A percentile compares a stretch with the other conserved stretches of the same genome.
These are phyloP conservation scores for Melanargia galathea DNA, from an alignment of 2,888 invertebrate species.

Conservation along the genomic window DNA sequence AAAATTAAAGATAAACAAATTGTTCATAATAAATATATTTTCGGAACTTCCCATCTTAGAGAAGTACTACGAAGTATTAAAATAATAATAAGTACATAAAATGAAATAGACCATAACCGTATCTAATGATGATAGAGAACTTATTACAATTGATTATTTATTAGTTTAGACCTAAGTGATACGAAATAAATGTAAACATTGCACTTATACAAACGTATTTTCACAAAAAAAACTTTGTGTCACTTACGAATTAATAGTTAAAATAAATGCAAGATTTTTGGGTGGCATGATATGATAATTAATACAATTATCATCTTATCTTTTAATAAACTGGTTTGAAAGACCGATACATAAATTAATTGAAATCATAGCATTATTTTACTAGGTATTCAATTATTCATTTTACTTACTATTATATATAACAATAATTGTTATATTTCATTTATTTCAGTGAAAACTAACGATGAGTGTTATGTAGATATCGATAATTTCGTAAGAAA, in stretches of 20 bases:
- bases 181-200: constrained; percentile 59
- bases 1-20: constrained; percentile 35
- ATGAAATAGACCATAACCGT: constrained; percentile 62
- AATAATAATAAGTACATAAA: constrained; percentile 48
- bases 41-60: constrained; percentile 47
- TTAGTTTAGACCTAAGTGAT: constrained; percentile 49
- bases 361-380: background rate
- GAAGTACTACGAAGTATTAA: constrained; percentile 38
- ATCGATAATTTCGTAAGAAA: background rate
- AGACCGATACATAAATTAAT: constrained; percentile 28
- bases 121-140: constrained; percentile 41
- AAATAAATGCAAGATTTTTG: constrained; percentile 78
- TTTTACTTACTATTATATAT: too few species aligned
- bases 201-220: constrained; percentile 67
- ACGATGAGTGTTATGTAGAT: too few species aligned
- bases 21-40: constrained; percentile 43
- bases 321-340: constrained; percentile 31
- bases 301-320: constrained; percentile 25
- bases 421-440: too few species aligned
- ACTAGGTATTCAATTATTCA: background rate
- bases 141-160: constrained; percentile 29
- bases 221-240: constrained; percentile 54
- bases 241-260: constrained; percentile 62
- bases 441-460: too few species aligned
- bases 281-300: constrained; percentile 58